Conservation (phyloP, 2,888 invertebrate genomes). For the Diaprepes abbreviatus region DNA sequence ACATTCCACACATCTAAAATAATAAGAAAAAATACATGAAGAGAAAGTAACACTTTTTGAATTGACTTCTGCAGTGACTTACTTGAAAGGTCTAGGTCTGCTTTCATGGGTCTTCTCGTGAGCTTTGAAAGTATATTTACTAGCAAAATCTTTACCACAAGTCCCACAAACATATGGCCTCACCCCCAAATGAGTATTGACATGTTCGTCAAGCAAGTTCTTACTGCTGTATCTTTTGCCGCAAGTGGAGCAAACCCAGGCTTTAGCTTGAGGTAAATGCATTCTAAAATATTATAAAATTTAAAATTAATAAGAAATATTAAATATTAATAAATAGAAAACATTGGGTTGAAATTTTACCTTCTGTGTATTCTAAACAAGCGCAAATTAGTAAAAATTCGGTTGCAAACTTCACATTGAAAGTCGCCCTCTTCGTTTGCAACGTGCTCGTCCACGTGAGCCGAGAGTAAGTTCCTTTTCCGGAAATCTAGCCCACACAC, state of each 20-base stretch:
- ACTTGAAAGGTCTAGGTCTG: conserved; percentile 76
- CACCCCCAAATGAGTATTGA: conserved; percentile 78
- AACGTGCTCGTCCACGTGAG: conserved; percentile 76
- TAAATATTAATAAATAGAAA: too few relatives aligned
- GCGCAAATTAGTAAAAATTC: conserved; percentile 74
- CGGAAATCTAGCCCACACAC: conserved; percentile 77
- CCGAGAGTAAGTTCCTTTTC: conserved; percentile 74
- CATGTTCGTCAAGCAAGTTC: conserved; percentile 79
- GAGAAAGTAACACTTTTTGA: too few relatives aligned
- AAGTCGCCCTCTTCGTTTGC: conserved; percentile 75
- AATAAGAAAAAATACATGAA: conserved; percentile 21
- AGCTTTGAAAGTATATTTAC: conserved; percentile 82
- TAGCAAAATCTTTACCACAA: conserved; percentile 83
- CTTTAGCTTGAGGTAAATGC: conserved; percentile 74
- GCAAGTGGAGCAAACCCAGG: conserved; percentile 77
- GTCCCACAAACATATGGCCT: conserved; percentile 76
- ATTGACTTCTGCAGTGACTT: too few relatives aligned
- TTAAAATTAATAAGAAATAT: too few relatives aligned
- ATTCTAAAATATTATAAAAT: conserved; percentile 62
- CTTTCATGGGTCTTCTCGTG: conserved; percentile 81
- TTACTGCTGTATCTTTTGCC: conserved; percentile 78
- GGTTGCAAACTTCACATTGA: conserved; percentile 75
- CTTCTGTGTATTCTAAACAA: conserved; percentile 74
- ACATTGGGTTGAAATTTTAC: conserved; percentile 13
- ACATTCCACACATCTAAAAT: conserved; percentile 74